Base-by-base conservation (phyloP, 2,888 invertebrate genomes). In the Chrysolina haemoptera region DNA sequence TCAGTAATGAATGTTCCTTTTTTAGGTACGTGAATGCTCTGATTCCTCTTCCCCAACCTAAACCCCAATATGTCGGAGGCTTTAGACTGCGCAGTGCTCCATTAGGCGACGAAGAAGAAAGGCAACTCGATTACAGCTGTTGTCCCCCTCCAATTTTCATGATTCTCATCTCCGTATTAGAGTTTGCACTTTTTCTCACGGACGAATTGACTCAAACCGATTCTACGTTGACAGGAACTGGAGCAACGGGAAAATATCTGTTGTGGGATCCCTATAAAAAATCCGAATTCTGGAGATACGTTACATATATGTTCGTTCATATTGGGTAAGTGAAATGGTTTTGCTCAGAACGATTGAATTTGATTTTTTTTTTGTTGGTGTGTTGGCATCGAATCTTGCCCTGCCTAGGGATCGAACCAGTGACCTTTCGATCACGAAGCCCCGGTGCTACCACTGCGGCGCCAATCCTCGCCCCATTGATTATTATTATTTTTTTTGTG, bases 221-320 rank as follows among this genome's bases (percentile, higher is more conserved):
- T 70, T 81, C 82, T 82, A 89, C 89, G 14, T 81, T 88, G 74
- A 79, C 71, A 8, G 82, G 80, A 5, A 76, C 78, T 41, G 96
- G 97, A 0, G 95, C 97, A 0, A 92, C 95, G 46, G 94, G 96
- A 10, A 76, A 76, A 46, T 92, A 93, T 65, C 88, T 94, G 8
- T 96, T 98, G 78, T 98, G 97, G 88, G 94, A 96, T 89, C 98
- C 98, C 0, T 90, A 92, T 76, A 92, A 93, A 84, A 91, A 98
- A 76, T 91, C 93, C 71, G 95, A 99, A 88, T 94, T 94, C 0
- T 99, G 99, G 99, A 90, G 99, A 82, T 98, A 94, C 86, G 84
- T 98, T 67, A 95, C 96, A 0, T 99, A 99, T 86, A 98, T 98
- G 97, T 94, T 98, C 86, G 96, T 98, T 27, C 98, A 98, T 88